Evolutionary conservation across 2,113 vertebrate genomes (phyloP).

Genomic region (Columba janthina): DNA sequence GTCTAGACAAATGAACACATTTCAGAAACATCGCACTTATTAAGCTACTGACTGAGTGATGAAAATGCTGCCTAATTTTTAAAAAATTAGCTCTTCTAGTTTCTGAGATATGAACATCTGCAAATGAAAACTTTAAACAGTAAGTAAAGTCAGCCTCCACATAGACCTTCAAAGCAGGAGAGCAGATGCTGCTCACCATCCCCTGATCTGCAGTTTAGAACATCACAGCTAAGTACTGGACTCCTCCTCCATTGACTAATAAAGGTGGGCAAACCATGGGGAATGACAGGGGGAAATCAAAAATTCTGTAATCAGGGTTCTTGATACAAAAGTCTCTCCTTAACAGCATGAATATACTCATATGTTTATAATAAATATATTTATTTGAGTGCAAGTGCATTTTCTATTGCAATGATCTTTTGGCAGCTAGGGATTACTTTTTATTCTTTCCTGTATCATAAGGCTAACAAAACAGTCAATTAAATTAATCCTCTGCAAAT

Average conservation of each 20-base stretch:
- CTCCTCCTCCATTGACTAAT: background rate
- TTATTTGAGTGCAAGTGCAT: background rate
- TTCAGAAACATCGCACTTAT: slow-evolving; percentile 40
- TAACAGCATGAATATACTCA: background rate
- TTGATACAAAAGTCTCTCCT: slow-evolving; percentile 14
- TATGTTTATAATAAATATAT: background rate
- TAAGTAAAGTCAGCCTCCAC: background rate
- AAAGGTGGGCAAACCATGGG: background rate
- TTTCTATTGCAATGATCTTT: background rate
- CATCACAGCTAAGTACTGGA: background rate
- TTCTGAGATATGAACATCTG: slow-evolving; percentile 45
- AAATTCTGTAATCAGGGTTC: background rate
- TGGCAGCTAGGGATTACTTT: slow-evolving; percentile 4
- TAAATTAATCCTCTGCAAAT: slow-evolving; percentile 59
- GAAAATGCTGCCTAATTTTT: slow-evolving; percentile 38
- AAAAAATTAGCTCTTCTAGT: slow-evolving; percentile 45
- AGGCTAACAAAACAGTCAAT: slow-evolving; percentile 55
- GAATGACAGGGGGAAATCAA: background rate
- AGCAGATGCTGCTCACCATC: slow-evolving; percentile 10
- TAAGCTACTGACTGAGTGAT: slow-evolving; percentile 10
- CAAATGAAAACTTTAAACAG: slow-evolving; percentile 11
- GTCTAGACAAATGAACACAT: slow-evolving; percentile 45
- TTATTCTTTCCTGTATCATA: slow-evolving; percentile 39
- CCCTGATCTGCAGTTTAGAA: background rate
- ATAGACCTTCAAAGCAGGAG: background rate